These are phyloP conservation scores for Gila robusta DNA, from an alignment of 2,797 vertebrate species.

Conservation along the genomic window DNA sequence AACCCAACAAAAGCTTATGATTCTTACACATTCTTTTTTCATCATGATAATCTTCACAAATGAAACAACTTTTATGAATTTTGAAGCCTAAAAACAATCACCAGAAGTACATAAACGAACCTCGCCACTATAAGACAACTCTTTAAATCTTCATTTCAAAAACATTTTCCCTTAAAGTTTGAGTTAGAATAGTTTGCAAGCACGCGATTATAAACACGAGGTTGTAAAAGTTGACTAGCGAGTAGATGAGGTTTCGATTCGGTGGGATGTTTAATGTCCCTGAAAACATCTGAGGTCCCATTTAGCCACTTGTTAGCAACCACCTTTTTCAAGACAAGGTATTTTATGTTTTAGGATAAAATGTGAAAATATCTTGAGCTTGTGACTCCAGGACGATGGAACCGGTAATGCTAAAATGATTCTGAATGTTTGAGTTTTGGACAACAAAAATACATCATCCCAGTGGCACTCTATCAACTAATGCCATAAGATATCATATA, in stretches of 20 bases:
- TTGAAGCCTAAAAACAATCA: neutral
- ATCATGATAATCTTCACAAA: neutral
- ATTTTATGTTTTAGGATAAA: neutral
- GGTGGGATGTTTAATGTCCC: neutral
- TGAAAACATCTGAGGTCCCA: no score
- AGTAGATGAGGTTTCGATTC: neutral
- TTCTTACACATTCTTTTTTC: neutral
- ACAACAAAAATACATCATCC: neutral
- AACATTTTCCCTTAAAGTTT: neutral
- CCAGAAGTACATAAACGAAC: neutral
- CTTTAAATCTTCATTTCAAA: neutral
- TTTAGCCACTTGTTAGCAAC: neutral
- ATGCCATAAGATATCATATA: neutral
- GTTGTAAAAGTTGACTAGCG: neutral
- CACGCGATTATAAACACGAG: no score
- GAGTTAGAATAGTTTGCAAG: neutral
- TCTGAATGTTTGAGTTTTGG: neutral
- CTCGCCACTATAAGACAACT: neutral
- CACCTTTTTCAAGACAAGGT: neutral
- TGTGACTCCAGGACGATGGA: neutral
- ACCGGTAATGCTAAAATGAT: neutral
- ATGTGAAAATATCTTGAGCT: neutral
- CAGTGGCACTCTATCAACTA: neutral
- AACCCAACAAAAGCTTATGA: neutral
- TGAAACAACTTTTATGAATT: neutral